phyloP scores from a whole-genome alignment of 2,113 vertebrate species.

The Rhynchomys soricoides region DNA sequence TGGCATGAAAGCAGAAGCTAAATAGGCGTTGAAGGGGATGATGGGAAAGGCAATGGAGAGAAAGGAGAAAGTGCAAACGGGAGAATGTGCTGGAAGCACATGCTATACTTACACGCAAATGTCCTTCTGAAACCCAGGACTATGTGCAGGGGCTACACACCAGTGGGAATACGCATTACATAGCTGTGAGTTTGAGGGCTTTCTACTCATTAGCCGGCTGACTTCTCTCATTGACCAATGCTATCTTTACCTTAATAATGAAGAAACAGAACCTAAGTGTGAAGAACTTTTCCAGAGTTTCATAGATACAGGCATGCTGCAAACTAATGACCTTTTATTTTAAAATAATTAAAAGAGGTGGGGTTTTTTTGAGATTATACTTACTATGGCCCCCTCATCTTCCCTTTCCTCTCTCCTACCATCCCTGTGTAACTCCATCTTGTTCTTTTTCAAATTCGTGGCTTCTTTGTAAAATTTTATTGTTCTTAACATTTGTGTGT shows the following conservation, averaged over 20 bases:
- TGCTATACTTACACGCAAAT: neutral
- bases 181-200: neutral
- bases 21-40: neutral
- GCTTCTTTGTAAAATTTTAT: neutral
- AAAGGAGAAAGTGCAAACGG: neutral
- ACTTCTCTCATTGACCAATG: neutral
- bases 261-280: conserved; percentile 34
- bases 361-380: neutral
- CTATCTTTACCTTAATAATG: neutral
- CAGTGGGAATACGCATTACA: neutral
- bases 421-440: neutral
- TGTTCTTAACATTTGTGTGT: neutral
- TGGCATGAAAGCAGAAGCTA: neutral
- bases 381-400: neutral
- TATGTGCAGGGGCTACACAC: neutral
- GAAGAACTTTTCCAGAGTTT: neutral
- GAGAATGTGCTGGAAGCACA: neutral
- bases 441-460: neutral
- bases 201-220: neutral
- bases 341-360: neutral
- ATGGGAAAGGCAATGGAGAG: neutral
- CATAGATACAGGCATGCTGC: neutral
- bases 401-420: neutral
- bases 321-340: neutral
- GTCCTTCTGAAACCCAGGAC: neutral